Percentiles rank a stretch among this genome's conserved stretches.
These are phyloP conservation scores for Kryphioiulus occultus DNA, from an alignment of 2,888 invertebrate species.

Conservation along the genomic window DNA sequence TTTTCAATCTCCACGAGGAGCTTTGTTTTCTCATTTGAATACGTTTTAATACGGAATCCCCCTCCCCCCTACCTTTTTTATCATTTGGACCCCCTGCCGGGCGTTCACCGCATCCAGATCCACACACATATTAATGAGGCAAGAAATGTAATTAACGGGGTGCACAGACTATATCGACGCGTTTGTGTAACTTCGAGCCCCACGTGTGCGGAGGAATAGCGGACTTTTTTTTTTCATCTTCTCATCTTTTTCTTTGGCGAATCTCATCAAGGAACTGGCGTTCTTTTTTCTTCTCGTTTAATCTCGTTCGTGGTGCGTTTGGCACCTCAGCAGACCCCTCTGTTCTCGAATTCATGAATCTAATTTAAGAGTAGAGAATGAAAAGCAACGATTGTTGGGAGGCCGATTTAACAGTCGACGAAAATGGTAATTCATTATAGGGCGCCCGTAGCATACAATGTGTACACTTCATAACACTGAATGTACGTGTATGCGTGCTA, in stretches of 20 bases:
- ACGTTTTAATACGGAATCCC: neutral
- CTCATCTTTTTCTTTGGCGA: neutral
- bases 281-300: neutral
- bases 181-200: neutral
- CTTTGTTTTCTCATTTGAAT: slow-evolving; percentile 19
- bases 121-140: neutral
- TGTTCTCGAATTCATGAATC: slow-evolving; percentile 31
- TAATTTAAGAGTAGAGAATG: neutral
- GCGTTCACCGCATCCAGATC: neutral
- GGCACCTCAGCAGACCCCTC: slow-evolving; percentile 6
- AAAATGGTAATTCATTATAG: slow-evolving; percentile 28
- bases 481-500: neutral
- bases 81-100: neutral
- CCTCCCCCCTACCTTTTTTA: neutral
- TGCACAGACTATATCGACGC: neutral
- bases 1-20: neutral
- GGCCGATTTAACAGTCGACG: slow-evolving; percentile 30
- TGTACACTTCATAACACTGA: neutral
- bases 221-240: no score
- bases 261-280: slow-evolving; percentile 7
- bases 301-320: neutral
- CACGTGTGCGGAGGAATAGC: neutral
- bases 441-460: neutral
- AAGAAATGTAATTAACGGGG: slow-evolving; percentile 25
- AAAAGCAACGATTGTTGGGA: slow-evolving; percentile 14